A percentile compares a stretch with the other conserved stretches of the same genome.
phyloP scores from a whole-genome alignment of 2,888 invertebrate species.

The Plusia festucae region DNA sequence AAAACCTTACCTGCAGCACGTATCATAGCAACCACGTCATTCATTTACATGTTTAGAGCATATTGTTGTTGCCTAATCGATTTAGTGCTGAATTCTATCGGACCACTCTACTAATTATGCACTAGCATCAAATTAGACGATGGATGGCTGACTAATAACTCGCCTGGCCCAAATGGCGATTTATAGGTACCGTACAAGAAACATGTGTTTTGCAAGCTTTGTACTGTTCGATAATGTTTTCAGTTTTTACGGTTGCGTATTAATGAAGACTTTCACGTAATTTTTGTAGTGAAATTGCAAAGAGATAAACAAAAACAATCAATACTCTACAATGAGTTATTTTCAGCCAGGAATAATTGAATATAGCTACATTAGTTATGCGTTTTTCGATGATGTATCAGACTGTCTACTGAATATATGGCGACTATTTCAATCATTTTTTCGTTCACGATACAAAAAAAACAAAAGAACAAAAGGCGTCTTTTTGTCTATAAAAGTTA shows the following conservation, averaged over 20 bases:
- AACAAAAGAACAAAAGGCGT: too few relatives aligned
- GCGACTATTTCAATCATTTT: too few relatives aligned
- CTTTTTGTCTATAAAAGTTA: too few relatives aligned
- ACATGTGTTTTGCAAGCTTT: neutral
- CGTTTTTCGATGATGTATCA: too few relatives aligned
- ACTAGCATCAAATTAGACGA: constrained; percentile 11
- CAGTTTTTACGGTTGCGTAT: neutral
- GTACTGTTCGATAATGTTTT: neutral
- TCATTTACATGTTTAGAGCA: constrained; percentile 37
- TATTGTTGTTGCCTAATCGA: constrained; percentile 31
- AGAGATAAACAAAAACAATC: too few relatives aligned
- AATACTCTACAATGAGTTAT: too few relatives aligned
- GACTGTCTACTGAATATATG: too few relatives aligned
- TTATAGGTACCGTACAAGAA: neutral
- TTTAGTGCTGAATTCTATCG: constrained; percentile 25
- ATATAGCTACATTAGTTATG: too few relatives aligned
- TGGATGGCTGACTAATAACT: constrained; percentile 14
- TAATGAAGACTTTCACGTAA: neutral
- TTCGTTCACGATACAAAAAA: too few relatives aligned
- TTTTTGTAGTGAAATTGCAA: too few relatives aligned
- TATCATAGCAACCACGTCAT: constrained; percentile 19
- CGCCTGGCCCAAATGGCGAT: neutral
- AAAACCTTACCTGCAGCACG: constrained; percentile 1
- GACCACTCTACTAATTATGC: constrained; percentile 26
- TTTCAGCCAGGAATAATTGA: too few relatives aligned